These are phyloP conservation scores for Acanthaster planci DNA, from an alignment of 35 echinoderm and acorn worm genomes.

Conservation along the genomic window DNA sequence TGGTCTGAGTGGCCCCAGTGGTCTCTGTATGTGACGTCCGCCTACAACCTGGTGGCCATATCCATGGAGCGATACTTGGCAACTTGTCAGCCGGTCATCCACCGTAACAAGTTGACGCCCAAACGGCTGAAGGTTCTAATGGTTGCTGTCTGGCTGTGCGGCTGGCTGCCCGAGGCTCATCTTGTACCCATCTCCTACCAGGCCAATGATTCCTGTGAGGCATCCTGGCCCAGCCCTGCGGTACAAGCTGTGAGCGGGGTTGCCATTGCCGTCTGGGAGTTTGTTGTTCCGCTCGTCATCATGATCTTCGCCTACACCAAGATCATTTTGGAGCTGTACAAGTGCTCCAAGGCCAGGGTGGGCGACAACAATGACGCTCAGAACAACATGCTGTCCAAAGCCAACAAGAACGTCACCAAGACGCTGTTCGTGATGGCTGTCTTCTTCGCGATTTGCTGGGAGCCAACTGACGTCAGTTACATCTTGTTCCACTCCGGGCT, in stretches of 20 bases:
- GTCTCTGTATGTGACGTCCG: constrained; percentile 57
- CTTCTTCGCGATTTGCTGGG: constrained; percentile 45
- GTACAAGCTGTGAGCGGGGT: background rate
- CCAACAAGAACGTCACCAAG: constrained; percentile 57
- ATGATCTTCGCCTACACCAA: constrained; percentile 3
- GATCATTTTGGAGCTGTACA: background rate
- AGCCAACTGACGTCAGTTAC: constrained; percentile 40
- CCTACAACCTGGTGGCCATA: constrained; percentile 59
- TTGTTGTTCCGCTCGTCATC: background rate
- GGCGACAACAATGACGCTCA: background rate
- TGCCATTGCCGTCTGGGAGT: background rate
- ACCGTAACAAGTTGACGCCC: constrained; percentile 56
- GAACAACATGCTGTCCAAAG: constrained; percentile 44
- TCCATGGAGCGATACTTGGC: constrained; percentile 71
- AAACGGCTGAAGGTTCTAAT: constrained; percentile 31
- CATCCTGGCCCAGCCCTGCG: background rate
- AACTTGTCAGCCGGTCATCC: constrained; percentile 42
- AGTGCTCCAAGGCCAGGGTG: background rate
- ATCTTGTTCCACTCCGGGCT: constrained; percentile 39
- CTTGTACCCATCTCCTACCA: background rate
- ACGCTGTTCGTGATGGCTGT: constrained; percentile 44
- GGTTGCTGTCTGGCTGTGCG: constrained; percentile 43
- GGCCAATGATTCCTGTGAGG: background rate
- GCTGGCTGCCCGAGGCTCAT: background rate
- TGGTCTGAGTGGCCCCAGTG: constrained; percentile 51